phyloP scores from a whole-genome alignment of 2,797 vertebrate species.

The Tangara arthus region DNA sequence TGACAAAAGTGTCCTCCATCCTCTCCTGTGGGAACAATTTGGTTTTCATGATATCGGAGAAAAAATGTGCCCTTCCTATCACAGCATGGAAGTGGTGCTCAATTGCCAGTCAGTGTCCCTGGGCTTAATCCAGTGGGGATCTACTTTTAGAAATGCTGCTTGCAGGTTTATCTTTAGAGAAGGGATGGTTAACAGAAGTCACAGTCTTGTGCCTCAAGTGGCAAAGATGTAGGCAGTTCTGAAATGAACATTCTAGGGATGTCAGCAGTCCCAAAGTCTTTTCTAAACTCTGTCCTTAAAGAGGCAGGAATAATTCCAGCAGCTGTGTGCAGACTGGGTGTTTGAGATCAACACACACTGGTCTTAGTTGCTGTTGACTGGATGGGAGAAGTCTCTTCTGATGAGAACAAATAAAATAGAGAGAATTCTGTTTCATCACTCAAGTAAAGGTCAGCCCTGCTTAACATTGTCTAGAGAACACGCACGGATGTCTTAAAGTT shows the following conservation, averaged over 20 bases:
- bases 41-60: background rate
- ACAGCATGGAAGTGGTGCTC: background rate
- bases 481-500: background rate
- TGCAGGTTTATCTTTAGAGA: background rate
- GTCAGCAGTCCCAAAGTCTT: background rate
- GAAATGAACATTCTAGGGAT: background rate
- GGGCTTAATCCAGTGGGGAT: background rate
- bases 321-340: background rate
- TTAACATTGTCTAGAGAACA: background rate
- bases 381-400: background rate
- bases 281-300: background rate
- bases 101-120: background rate
- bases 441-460: background rate
- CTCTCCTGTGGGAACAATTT: background rate
- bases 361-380: background rate
- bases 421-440: background rate
- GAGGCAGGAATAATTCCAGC: background rate
- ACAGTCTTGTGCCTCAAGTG: background rate
- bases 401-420: background rate
- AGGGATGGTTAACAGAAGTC: background rate
- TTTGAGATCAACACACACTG: background rate
- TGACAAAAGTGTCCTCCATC: background rate
- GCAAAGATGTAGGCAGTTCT: background rate
- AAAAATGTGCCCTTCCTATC: background rate
- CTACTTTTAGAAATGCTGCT: background rate